Evolutionary conservation across 2,113 vertebrate species (phyloP).

Genomic region (Maccullochella peelii): DNA sequence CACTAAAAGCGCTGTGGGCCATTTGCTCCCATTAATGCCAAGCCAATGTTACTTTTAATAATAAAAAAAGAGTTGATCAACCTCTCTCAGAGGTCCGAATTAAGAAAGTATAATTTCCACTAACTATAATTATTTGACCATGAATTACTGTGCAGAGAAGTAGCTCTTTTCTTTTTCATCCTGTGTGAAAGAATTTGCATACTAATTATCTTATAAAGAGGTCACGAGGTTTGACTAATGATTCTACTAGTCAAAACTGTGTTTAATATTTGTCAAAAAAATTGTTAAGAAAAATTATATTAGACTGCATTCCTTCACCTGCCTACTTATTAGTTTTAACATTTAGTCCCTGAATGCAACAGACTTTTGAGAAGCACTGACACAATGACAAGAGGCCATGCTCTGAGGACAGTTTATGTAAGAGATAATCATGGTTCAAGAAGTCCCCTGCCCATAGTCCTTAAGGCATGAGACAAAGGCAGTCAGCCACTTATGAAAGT

Average conservation of each 20-base stretch:
- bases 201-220: neutral
- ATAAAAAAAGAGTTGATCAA: neutral
- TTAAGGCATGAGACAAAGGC: constrained; percentile 46
- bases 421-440: constrained; percentile 52
- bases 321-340: neutral
- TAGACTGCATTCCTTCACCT: neutral
- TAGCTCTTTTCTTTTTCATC: neutral
- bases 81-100: constrained; percentile 6
- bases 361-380: constrained; percentile 18
- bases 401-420: constrained; percentile 59
- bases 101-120: constrained; percentile 26
- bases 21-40: constrained; percentile 23
- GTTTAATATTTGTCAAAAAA: neutral
- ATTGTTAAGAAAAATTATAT: neutral
- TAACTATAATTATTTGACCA: constrained; percentile 15
- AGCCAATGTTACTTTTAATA: neutral
- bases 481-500: constrained; percentile 45
- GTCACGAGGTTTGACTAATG: neutral
- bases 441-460: constrained; percentile 21
- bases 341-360: constrained; percentile 13
- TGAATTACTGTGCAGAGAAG: constrained; percentile 20
- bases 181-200: neutral
- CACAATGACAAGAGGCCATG: constrained; percentile 23
- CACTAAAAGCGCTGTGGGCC: neutral
- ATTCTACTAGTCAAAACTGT: neutral